Base-by-base conservation (phyloP, 2,888 invertebrate genomes). In the Ectobius pallidus region DNA sequence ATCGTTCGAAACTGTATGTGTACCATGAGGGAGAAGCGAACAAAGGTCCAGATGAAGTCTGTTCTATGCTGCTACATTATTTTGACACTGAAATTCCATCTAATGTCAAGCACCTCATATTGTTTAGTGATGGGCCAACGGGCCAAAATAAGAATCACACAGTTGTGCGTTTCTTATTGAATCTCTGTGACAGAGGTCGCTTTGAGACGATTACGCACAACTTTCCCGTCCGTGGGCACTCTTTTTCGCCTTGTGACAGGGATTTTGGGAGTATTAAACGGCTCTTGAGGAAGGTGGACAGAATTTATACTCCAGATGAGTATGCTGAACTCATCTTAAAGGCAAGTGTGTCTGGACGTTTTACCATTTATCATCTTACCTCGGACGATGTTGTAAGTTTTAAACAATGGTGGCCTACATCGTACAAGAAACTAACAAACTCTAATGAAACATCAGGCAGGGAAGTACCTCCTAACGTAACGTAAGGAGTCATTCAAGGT, bases 81-180 rank as follows among this genome's bases (percentile, higher is more conserved):
- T n/a, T 46, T 11, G 18, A 46, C 18, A n/a, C 11, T n/a, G 46
- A 46, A 46, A 46, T 46, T 46, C 11, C 46, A n/a, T n/a, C 46
- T n/a, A n/a, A 46, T n/a, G 16, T 46, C 18, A 46, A 46, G 18
- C 46, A 46, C 18, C 46, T 46, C 16, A n/a, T n/a, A n/a, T n/a
- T 46, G 16, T 46, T 46, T 14, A 9, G 16, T n/a, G 46, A 46
- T 46, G 46, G 46, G 3, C 18, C 16, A 11, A 46, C 16, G 16
- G 46, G 46, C 11, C 46, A 46, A 46, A 46, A 46, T n/a, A 46
- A 46, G 46, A 46, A 46, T n/a, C 46, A 46, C 46, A n/a, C 46
- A 34, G 34, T 34, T n/a, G 18, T 46, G 46, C n/a, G 46, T n/a
- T 11, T 46, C 46, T 46, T 46, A 46, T 46, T 11, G n/a, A 46